Conservation (phyloP, 2,113 vertebrate genomes). For the Cariama cristata region DNA sequence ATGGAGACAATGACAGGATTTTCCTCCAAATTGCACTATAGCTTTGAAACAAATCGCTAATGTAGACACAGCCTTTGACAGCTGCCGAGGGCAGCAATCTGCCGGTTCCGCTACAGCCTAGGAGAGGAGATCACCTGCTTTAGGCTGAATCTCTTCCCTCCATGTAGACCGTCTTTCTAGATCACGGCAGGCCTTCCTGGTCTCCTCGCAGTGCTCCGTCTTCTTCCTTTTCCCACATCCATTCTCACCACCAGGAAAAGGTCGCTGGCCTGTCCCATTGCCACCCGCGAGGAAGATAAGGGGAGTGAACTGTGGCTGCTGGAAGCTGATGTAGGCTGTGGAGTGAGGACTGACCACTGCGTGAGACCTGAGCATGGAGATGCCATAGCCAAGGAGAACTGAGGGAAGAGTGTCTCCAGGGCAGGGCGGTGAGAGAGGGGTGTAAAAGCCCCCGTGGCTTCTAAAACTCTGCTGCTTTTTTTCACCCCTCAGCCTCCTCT, state of each 20-base stretch:
- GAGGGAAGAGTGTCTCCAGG: background rate
- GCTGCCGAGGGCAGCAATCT: background rate
- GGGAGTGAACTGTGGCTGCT: background rate
- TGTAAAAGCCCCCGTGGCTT: background rate
- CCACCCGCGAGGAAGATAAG: fast-evolving
- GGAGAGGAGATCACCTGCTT: background rate
- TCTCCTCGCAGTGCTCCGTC: background rate
- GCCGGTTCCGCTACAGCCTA: background rate
- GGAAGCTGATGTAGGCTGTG: background rate
- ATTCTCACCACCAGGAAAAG: background rate
- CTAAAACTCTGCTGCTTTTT: background rate
- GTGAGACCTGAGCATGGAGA: background rate
- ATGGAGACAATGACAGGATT: constrained; percentile 14
- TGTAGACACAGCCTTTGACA: background rate
- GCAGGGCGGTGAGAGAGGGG: background rate
- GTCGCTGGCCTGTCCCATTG: background rate
- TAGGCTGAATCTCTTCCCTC: background rate
- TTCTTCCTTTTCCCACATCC: background rate
- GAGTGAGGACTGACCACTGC: background rate
- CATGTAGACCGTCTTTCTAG: background rate
- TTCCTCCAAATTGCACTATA: background rate
- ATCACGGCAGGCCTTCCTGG: background rate
- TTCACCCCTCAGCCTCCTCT: background rate
- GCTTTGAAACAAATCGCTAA: background rate
- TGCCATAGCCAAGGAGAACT: background rate